Percentiles rank a stretch among this genome's conserved stretches.
phyloP scores from a whole-genome alignment of 2,797 vertebrate species.

The Schizopygopsis malacanthus region DNA sequence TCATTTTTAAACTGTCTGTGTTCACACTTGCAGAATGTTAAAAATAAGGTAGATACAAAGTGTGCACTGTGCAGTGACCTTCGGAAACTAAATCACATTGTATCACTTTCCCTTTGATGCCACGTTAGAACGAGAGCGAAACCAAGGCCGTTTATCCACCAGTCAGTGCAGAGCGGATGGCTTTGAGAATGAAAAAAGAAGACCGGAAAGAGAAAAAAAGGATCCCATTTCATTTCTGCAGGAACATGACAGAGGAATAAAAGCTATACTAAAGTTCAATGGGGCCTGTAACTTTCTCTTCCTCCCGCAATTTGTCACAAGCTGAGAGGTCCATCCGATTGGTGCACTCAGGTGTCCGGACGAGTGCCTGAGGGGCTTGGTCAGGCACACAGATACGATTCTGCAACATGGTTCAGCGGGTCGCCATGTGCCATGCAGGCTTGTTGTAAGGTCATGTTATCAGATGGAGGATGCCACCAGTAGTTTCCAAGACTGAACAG shows the following conservation, averaged over 20 bases:
- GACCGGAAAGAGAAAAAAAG: slow-evolving; percentile 44
- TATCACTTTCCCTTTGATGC: slow-evolving; percentile 43
- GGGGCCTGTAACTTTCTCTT: slow-evolving; percentile 74
- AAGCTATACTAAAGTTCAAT: slow-evolving; percentile 79
- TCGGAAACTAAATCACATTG: slow-evolving; percentile 42
- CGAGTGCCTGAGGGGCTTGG: slow-evolving; percentile 30
- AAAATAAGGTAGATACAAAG: slow-evolving; percentile 14
- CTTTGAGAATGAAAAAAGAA: slow-evolving; percentile 66
- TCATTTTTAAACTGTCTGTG: background rate
- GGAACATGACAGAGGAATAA: slow-evolving; percentile 78
- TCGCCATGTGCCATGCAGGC: slow-evolving; percentile 9
- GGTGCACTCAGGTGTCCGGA: slow-evolving; percentile 45
- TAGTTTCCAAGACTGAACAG: slow-evolving; percentile 23
- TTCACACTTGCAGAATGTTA: background rate
- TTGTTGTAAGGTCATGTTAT: slow-evolving; percentile 40
- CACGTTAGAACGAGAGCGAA: slow-evolving; percentile 43
- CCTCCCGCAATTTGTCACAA: slow-evolving; percentile 77
- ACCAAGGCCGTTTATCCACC: slow-evolving; percentile 68
- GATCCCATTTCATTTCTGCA: slow-evolving; percentile 75
- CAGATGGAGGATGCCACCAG: slow-evolving; percentile 35
- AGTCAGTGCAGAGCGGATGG: slow-evolving; percentile 62
- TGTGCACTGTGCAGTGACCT: slow-evolving; percentile 41
- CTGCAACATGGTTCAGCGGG: slow-evolving; percentile 25
- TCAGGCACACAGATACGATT: slow-evolving; percentile 17
- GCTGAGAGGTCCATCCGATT: slow-evolving; percentile 67